Evolutionary conservation across 2,888 invertebrate species (phyloP).

Genomic region (Mythimna pallens): DNA sequence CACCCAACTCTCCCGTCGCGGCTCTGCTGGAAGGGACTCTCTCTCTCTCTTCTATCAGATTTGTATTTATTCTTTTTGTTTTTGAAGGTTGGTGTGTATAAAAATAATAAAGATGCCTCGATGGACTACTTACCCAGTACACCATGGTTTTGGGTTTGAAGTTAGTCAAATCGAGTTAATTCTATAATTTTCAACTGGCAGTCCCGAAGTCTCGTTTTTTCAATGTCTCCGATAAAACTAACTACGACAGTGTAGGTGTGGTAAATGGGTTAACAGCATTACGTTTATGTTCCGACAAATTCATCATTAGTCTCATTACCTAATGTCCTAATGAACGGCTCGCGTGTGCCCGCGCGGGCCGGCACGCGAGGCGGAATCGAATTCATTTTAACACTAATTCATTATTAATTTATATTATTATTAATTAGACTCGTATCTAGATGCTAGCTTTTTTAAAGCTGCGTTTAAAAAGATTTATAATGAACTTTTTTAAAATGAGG

Average conservation of each 20-base stretch:
- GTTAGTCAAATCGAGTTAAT: no score
- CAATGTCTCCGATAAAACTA: background rate
- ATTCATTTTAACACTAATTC: slow-evolving; percentile 52
- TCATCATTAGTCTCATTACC: slow-evolving; percentile 42
- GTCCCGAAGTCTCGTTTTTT: background rate
- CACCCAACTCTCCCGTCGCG: no score
- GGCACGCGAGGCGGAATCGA: slow-evolving; percentile 23
- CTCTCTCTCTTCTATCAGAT: no score
- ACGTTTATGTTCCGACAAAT: slow-evolving; percentile 25
- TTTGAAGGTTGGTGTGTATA: no score
- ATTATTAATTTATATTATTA: slow-evolving; percentile 45
- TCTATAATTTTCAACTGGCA: no score
- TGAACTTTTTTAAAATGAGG: slow-evolving; percentile 1
- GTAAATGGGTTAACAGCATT: slow-evolving; percentile 17
- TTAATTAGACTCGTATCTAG: slow-evolving; percentile 7
- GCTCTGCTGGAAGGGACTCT: no score
- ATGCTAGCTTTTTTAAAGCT: background rate
- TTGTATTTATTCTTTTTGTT: no score
- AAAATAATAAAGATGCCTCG: no score
- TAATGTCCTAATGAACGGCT: slow-evolving; percentile 61
- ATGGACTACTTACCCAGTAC: no score
- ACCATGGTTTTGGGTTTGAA: no score
- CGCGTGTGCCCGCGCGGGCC: slow-evolving; percentile 50
- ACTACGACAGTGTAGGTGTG: background rate
- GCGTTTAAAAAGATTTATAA: slow-evolving; percentile 17